A percentile compares a stretch with the other conserved stretches of the same genome.
These are phyloP conservation scores for Equus quagga DNA, from an alignment of 2,113 vertebrate genomes.

Conservation along the genomic window DNA sequence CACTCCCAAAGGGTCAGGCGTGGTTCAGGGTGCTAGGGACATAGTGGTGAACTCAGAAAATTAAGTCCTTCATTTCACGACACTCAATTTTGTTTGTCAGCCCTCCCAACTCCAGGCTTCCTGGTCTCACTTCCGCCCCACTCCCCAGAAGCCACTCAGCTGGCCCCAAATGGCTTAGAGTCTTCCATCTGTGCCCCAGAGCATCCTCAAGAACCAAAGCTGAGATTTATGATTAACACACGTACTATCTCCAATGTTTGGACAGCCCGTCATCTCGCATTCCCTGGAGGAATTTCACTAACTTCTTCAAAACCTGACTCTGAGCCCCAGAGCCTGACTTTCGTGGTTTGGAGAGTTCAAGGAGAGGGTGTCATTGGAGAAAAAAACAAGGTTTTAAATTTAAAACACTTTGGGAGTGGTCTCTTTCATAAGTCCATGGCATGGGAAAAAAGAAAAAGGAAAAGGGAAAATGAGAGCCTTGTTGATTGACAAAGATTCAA, in stretches of 20 bases:
- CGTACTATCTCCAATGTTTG: background rate
- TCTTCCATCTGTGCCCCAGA: background rate
- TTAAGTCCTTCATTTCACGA: background rate
- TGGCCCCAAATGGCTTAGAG: background rate
- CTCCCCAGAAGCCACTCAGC: background rate
- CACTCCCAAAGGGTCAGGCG: background rate
- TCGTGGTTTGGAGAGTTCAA: background rate
- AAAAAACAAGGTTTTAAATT: background rate
- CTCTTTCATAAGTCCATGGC: background rate
- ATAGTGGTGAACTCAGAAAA: background rate
- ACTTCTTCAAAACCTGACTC: background rate
- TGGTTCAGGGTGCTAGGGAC: background rate
- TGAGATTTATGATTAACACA: background rate
- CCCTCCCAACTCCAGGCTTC: background rate
- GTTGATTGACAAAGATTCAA: background rate
- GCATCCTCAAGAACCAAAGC: background rate
- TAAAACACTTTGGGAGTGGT: background rate
- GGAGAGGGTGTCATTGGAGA: background rate
- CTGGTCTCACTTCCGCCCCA: background rate
- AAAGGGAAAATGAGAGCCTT: background rate
- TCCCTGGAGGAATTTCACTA: background rate
- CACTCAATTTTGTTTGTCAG: background rate
- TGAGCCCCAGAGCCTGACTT: background rate
- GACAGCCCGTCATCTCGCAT: background rate
- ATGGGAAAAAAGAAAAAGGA: background rate